These are phyloP conservation scores for Hyaena hyaena DNA, from an alignment of 2,113 vertebrate genomes.

Conservation along the genomic window DNA sequence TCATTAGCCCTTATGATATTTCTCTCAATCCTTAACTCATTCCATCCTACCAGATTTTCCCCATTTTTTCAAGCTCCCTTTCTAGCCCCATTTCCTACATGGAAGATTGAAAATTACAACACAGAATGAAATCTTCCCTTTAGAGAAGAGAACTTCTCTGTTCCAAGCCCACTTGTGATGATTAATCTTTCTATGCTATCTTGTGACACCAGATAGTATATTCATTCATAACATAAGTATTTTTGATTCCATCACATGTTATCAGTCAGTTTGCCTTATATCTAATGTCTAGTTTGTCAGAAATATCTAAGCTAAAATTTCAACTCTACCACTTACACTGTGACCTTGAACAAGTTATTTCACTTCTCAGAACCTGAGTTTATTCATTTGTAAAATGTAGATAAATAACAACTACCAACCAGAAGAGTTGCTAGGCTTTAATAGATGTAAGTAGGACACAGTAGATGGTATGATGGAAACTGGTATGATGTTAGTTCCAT, in stretches of 20 bases:
- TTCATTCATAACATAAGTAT: not conserved
- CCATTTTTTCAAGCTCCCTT: not conserved
- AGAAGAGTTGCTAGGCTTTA: not conserved
- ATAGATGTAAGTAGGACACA: not conserved
- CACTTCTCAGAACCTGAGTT: not conserved
- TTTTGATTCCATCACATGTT: not conserved
- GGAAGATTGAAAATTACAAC: not conserved
- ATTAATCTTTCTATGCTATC: not conserved
- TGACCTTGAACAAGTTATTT: not conserved
- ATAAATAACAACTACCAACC: not conserved
- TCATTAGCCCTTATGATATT: not conserved
- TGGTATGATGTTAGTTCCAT: not conserved
- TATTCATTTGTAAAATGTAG: not conserved
- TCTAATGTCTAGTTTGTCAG: not conserved
- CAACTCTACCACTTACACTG: not conserved
- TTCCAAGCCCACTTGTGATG: not conserved
- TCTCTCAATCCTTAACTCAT: not conserved
- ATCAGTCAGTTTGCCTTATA: not conserved
- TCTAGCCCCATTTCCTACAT: not conserved
- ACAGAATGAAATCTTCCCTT: not conserved
- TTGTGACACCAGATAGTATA: not conserved
- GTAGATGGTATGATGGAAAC: not conserved
- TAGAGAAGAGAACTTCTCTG: not conserved
- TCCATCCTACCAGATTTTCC: not conserved
- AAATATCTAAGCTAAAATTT: not conserved